Evolutionary conservation across 1,140 invertebrate genomes (phyloP), one percentile per base, ranked within the genome.

Genomic region (Solen grandis): DNA sequence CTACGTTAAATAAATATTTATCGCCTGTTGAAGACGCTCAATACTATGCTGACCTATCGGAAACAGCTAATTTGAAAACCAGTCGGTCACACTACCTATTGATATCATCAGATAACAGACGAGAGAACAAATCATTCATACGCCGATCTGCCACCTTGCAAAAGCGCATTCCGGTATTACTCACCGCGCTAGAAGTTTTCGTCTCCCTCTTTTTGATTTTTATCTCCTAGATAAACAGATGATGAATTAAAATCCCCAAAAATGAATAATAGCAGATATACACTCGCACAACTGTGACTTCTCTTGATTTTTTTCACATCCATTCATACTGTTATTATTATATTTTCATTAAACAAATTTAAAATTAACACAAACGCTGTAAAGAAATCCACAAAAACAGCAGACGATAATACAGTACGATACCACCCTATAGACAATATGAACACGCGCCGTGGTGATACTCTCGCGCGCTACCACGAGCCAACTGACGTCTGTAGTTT

Each of bases 391-490:
- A 55, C 5, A 4, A 19, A 55, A 19, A 55, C 27, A 22, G 5
- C n/a, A 22, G n/a, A 5, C 4, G n/a, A 22, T 22, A 55, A 5
- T 22, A 4, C n/a, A 55, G 19, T 55, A 29, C 68, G 19, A 70
- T 70, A 54, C 68, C 68, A 70, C 50, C 5, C 5, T 4, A 27
- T 55, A 22, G 5, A 4, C 5, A 55, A 27, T 4, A 5, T 38
- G 68, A 70, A 46, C 68, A 70, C 68, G 68, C 68, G 68, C 68
- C 57, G 31, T 50, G 66, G 46, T 55, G 68, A 70, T 54, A 52
- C 68, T 54, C 68, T 70, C 62, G 62, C 68, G 38, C 50, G 68
- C 41, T n/a, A 54, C 41, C 38, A 70, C 68, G 68, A 55, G 31
- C 41, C 14, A 35, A 46, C 66, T 29, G 57, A 55, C 41, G n/a